Evolutionary conservation across 2,888 invertebrate species (phyloP).

Genomic region (Amitus sp.): DNA sequence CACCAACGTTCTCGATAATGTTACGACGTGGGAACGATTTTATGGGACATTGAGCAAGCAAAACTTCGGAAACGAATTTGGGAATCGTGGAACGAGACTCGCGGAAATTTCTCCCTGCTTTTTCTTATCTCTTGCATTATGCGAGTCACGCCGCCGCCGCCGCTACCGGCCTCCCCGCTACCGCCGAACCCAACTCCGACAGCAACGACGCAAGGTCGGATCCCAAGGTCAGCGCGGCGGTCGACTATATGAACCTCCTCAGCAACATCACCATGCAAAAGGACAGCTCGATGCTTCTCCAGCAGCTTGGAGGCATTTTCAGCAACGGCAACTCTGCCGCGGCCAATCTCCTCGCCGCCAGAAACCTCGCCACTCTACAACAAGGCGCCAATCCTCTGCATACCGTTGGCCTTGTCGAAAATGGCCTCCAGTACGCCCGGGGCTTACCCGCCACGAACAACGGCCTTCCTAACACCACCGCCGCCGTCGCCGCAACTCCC

Average conservation of each 20-base stretch:
- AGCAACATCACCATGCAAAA: slow-evolving; percentile 50
- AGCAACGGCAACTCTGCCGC: neutral
- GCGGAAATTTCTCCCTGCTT: too few species aligned
- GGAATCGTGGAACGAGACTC: too few species aligned
- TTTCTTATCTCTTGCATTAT: too few species aligned
- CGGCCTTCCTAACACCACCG: slow-evolving; percentile 54
- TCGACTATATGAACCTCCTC: slow-evolving; percentile 50
- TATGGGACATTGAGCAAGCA: too few species aligned
- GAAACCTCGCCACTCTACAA: slow-evolving; percentile 17
- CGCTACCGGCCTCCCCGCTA: neutral
- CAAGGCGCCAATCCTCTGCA: neutral
- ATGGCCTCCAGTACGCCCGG: slow-evolving; percentile 56
- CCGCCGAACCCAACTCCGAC: slow-evolving; percentile 1
- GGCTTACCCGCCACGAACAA: slow-evolving; percentile 50
- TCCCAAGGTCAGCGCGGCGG: slow-evolving; percentile 7
- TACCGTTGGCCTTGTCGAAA: slow-evolving; percentile 57
- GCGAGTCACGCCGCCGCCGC: too few species aligned
- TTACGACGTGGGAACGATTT: too few species aligned
- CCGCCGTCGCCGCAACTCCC: slow-evolving; percentile 61
- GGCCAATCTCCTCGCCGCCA: neutral
- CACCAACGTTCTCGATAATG: too few species aligned
- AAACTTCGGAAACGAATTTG: too few species aligned
- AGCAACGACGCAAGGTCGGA: slow-evolving; percentile 25
- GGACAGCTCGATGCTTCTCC: slow-evolving; percentile 47
- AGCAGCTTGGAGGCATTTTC: slow-evolving; percentile 41